Evolutionary conservation across 2,797 vertebrate genomes (phyloP).

Genomic region (Echeneis naucrates): DNA sequence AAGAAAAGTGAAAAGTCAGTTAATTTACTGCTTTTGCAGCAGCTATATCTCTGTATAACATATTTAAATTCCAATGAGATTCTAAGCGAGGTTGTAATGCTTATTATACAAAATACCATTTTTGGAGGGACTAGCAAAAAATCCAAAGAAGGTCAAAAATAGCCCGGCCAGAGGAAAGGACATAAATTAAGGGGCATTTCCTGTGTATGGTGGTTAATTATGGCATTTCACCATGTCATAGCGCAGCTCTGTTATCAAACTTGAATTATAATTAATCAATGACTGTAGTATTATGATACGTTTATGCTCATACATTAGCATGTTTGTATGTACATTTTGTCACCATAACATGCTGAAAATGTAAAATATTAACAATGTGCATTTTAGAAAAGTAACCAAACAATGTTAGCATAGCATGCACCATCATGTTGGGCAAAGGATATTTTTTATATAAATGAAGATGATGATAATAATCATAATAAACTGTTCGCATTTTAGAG

Average conservation of each 20-base stretch:
- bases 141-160: too few relatives aligned
- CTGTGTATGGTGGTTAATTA: background rate
- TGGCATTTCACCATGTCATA: background rate
- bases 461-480: too few relatives aligned
- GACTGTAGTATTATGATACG: background rate
- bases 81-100: background rate
- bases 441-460: too few relatives aligned
- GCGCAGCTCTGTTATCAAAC: background rate
- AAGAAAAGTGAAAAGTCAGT: constrained; percentile 37
- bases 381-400: too few relatives aligned
- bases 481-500: too few relatives aligned
- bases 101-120: background rate
- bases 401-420: too few relatives aligned
- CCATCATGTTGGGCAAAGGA: too few relatives aligned
- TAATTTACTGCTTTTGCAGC: constrained; percentile 15
- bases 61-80: constrained; percentile 8
- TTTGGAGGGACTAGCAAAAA: constrained; percentile 5
- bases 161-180: too few relatives aligned
- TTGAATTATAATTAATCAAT: background rate
- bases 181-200: background rate
- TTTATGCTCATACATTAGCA: background rate
- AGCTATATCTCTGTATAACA: constrained; percentile 1
- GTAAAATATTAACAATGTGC: too few relatives aligned
- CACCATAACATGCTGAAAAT: too few relatives aligned
- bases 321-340: too few relatives aligned